Percentiles rank a stretch among this genome's conserved stretches.
Evolutionary conservation across 1,140 invertebrate genomes (phyloP).

Genomic region (Callitettix versicolor): DNA sequence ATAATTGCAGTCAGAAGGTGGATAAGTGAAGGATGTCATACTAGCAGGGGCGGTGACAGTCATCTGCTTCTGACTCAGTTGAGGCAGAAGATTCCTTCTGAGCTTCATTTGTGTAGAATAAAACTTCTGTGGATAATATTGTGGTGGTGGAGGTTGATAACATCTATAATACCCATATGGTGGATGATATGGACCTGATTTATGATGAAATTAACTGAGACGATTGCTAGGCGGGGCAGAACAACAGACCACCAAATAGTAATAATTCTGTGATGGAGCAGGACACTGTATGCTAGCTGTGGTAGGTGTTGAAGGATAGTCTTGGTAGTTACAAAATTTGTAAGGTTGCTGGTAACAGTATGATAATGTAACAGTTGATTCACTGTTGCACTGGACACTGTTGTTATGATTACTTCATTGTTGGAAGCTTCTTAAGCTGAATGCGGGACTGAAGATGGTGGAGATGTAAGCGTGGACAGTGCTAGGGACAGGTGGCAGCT

Average conservation of each 20-base stretch:
- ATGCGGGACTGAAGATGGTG: constrained; percentile 21
- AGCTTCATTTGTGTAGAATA: constrained; percentile 20
- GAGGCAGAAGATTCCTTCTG: constrained; percentile 19
- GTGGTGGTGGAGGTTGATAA: constrained; percentile 24
- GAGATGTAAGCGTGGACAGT: constrained; percentile 28
- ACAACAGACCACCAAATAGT: constrained; percentile 47
- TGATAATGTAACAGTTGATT: constrained; percentile 30
- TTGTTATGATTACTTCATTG: constrained; percentile 35
- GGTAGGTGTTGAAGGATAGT: constrained; percentile 25
- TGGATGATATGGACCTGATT: constrained; percentile 29
- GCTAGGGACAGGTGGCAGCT: constrained; percentile 31
- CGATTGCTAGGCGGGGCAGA: constrained; percentile 42
- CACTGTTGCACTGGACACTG: constrained; percentile 33
- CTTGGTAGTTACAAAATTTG: constrained; percentile 16
- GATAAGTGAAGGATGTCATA: constrained; percentile 22
- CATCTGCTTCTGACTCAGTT: constrained; percentile 20
- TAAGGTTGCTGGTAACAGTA: constrained; percentile 10
- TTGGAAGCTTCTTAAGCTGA: constrained; percentile 35
- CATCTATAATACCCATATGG: constrained; percentile 26
- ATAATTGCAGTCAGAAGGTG: constrained; percentile 35
- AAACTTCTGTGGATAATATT: constrained; percentile 33
- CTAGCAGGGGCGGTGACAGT: constrained; percentile 33
- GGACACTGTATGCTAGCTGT: constrained; percentile 29
- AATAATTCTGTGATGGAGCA: constrained; percentile 36
- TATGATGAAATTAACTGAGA: constrained; percentile 33